Conservation (phyloP, 1,140 invertebrate genomes). For the Cataglyphis hispanica region DNA sequence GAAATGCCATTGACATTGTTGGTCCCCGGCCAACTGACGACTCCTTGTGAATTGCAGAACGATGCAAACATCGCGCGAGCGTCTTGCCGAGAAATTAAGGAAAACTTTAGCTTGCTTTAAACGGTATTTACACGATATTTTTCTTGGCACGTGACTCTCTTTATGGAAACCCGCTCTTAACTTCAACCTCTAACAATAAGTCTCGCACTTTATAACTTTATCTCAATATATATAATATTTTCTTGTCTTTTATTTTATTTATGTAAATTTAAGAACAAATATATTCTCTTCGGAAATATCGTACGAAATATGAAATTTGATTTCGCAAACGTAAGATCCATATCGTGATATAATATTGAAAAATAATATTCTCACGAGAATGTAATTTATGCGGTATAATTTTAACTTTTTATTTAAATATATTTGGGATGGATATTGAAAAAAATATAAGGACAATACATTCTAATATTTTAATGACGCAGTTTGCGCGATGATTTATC, state of each 20-base stretch:
- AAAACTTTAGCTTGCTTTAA: background rate
- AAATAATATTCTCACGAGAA: background rate
- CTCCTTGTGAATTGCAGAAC: slow-evolving; percentile 16
- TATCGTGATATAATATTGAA: background rate
- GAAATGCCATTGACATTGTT: slow-evolving; percentile 78
- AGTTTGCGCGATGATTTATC: background rate
- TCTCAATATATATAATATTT: no score
- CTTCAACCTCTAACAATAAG: background rate
- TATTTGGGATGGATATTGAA: background rate
- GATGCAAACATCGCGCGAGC: slow-evolving; percentile 12
- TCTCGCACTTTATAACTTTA: no score
- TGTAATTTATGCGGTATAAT: background rate
- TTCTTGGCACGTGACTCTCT: background rate
- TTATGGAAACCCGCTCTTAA: background rate
- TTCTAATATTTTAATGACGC: background rate
- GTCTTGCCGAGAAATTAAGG: slow-evolving; percentile 1
- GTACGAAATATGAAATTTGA: no score
- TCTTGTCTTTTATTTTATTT: no score
- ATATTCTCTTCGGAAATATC: no score
- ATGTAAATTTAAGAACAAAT: no score
- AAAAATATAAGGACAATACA: background rate
- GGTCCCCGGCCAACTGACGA: slow-evolving; percentile 68
- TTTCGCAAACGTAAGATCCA: no score
- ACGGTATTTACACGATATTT: background rate
- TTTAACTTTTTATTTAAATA: background rate